Conservation (phyloP, 35 echinoderm and acorn worm species). For the Lytechinus variegatus region DNA sequence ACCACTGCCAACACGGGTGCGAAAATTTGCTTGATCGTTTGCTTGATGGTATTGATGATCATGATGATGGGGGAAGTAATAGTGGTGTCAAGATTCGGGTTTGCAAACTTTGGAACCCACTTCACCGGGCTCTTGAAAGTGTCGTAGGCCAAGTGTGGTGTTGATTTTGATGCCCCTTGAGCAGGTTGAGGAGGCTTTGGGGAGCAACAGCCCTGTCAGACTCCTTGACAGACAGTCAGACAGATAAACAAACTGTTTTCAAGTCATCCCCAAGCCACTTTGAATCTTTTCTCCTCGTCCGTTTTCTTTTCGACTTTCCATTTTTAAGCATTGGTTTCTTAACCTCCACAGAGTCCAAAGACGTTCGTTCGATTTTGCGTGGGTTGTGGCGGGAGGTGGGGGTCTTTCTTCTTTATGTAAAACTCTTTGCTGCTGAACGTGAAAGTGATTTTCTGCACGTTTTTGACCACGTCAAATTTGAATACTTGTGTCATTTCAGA, state of each 20-base stretch:
- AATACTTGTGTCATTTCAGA: too few relatives aligned
- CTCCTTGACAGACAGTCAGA: not conserved
- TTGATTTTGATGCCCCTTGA: not conserved
- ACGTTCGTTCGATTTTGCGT: too few relatives aligned
- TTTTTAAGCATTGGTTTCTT: not conserved
- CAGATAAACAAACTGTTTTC: slow-evolving; percentile 19
- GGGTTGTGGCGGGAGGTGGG: too few relatives aligned
- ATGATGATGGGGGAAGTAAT: not conserved
- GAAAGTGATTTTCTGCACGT: too few relatives aligned
- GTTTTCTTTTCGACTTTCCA: not conserved
- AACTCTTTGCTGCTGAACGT: too few relatives aligned
- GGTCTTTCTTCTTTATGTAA: too few relatives aligned
- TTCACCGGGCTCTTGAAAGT: not conserved
- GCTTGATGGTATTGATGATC: too few relatives aligned
- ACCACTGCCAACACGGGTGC: too few relatives aligned
- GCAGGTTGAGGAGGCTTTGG: not conserved
- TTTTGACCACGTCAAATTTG: too few relatives aligned
- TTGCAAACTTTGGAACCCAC: not conserved
- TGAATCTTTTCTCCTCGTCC: not conserved
- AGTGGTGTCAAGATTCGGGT: not conserved
- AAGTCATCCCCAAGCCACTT: not conserved
- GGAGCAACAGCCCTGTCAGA: not conserved
- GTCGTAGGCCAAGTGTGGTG: not conserved
- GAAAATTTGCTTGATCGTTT: too few relatives aligned
- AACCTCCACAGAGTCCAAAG: not conserved